Evolutionary conservation across 1,140 invertebrate species (phyloP).

Genomic region (Lepidurus apus): DNA sequence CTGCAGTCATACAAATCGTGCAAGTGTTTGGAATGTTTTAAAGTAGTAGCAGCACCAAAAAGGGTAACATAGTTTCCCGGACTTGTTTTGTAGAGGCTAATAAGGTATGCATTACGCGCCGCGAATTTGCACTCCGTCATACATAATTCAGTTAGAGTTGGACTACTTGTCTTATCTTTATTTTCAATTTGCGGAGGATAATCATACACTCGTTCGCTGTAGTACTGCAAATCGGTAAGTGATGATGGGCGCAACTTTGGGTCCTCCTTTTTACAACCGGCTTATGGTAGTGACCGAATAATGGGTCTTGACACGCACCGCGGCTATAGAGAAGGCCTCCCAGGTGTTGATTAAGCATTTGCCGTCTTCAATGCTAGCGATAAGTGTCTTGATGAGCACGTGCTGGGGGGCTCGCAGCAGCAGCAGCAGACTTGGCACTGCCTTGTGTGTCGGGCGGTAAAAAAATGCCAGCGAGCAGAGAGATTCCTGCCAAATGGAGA

Average conservation of each 20-base stretch:
- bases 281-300: neutral
- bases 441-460: no score
- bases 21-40: no score
- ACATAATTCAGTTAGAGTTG: neutral
- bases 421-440: neutral
- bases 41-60: no score
- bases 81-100: neutral
- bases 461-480: no score
- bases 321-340: neutral
- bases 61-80: no score
- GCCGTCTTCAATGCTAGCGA: neutral
- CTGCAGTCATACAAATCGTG: no score
- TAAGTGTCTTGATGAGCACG: conserved; percentile 14
- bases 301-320: conserved; percentile 17
- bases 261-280: neutral
- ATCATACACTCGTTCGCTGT: neutral
- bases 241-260: neutral
- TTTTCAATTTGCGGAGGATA: neutral
- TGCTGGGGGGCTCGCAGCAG: neutral
- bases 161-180: neutral
- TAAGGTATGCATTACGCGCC: neutral
- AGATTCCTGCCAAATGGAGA: no score
- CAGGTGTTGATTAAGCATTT: neutral
- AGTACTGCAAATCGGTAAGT: neutral
- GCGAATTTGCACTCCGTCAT: neutral